These are phyloP conservation scores for cat (Felis catus) DNA, from an alignment of 2,113 vertebrate species.

Conservation along the genomic window DNA sequence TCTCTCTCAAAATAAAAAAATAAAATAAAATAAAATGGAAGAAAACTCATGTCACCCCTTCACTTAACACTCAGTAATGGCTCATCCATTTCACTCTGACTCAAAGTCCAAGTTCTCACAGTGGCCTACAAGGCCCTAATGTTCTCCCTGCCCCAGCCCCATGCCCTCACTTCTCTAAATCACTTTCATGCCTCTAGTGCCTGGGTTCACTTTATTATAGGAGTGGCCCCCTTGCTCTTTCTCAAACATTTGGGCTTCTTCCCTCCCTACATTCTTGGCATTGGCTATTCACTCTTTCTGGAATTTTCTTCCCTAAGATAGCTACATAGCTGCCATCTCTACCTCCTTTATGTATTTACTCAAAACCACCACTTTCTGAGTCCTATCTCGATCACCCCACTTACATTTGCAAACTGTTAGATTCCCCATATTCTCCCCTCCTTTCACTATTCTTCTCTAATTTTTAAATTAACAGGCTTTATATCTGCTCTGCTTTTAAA, in stretches of 20 bases:
- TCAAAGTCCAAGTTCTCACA: neutral
- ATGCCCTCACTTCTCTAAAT: neutral
- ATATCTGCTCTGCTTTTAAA: neutral
- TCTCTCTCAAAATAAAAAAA: too few relatives aligned
- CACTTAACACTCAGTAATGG: neutral
- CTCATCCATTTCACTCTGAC: neutral
- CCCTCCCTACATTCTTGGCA: fast-evolving
- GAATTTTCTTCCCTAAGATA: neutral
- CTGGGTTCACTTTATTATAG: neutral
- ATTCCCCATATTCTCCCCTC: neutral
- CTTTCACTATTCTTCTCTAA: neutral
- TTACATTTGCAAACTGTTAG: neutral
- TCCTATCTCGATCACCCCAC: neutral
- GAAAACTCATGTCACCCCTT: neutral
- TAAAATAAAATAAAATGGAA: neutral
- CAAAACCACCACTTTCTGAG: neutral
- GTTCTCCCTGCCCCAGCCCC: neutral
- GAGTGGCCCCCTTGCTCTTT: neutral
- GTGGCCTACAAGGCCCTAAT: too few relatives aligned
- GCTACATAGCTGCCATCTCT: neutral
- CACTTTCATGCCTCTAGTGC: neutral
- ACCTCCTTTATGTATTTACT: neutral
- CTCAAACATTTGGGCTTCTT: neutral
- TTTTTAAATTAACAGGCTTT: neutral
- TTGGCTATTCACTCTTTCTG: neutral